A percentile compares a stretch with the other conserved stretches of the same genome.
Conservation (phyloP, 2,888 invertebrate genomes). For the Coenonympha arcania region DNA sequence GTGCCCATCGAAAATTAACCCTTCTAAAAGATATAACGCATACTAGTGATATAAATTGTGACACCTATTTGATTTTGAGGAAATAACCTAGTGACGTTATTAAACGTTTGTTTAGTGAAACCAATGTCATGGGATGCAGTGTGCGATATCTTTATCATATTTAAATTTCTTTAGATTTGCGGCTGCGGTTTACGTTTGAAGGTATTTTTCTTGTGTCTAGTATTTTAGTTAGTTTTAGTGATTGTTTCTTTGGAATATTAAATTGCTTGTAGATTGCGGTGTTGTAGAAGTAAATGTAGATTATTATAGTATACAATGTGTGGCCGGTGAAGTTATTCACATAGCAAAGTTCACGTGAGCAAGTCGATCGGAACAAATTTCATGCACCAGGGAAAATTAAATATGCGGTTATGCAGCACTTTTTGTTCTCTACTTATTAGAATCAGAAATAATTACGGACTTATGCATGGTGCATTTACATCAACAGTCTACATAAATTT, state of each 20-base stretch:
- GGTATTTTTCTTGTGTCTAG: conserved; percentile 39
- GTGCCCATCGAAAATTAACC: neutral
- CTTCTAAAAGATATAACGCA: neutral
- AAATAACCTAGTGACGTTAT: conserved; percentile 36
- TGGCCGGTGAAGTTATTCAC: conserved; percentile 13
- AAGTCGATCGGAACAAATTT: conserved; percentile 20
- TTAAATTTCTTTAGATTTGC: conserved; percentile 52
- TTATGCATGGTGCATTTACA: too few species aligned
- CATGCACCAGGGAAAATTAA: conserved; percentile 4
- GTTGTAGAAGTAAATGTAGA: conserved; percentile 3
- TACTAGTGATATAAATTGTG: neutral
- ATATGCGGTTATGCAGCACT: neutral
- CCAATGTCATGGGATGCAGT: conserved; percentile 48
- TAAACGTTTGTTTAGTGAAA: conserved; percentile 56
- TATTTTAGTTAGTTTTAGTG: conserved; percentile 9
- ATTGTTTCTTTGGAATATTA: neutral
- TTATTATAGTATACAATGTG: neutral
- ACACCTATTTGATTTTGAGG: conserved; percentile 21
- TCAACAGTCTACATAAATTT: too few species aligned
- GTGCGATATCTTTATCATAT: conserved; percentile 52
- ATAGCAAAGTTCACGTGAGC: conserved; percentile 20
- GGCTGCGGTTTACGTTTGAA: conserved; percentile 44
- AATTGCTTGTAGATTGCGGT: neutral
- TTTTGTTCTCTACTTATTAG: neutral
- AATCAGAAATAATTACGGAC: neutral